phyloP scores from a whole-genome alignment of 1,140 invertebrate genomes.

The Leptinotarsa undecemlineata region DNA sequence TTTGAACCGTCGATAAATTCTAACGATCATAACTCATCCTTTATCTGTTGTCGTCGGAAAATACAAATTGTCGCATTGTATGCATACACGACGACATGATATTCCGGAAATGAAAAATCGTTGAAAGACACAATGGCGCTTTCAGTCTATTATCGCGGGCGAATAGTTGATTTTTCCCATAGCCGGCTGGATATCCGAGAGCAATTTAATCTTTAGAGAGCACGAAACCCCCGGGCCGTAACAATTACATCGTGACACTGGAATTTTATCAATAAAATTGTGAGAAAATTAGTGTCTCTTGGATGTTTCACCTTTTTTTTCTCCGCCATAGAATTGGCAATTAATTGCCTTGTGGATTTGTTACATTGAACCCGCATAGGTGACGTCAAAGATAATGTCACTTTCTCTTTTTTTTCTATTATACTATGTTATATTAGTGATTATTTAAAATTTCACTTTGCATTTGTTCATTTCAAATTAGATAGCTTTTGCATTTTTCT shows the following conservation, averaged over 20 bases:
- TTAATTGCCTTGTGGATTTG: background rate
- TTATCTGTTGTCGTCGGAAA: background rate
- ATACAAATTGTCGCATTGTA: background rate
- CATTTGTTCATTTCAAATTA: background rate
- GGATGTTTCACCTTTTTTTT: background rate
- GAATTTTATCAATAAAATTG: constrained; percentile 12
- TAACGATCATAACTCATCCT: background rate
- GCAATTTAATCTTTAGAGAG: constrained; percentile 8
- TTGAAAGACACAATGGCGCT: constrained; percentile 3
- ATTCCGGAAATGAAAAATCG: constrained; percentile 3
- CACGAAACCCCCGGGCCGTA: constrained; percentile 6
- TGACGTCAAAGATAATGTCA: background rate
- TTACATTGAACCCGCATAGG: background rate
- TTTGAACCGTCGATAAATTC: background rate
- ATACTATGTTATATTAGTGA: background rate
- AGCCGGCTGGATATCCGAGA: constrained; percentile 9
- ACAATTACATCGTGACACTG: constrained; percentile 14
- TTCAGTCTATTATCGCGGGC: background rate
- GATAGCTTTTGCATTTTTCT: background rate
- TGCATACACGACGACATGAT: background rate
- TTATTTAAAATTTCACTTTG: background rate
- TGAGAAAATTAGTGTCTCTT: background rate
- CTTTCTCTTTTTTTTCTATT: background rate
- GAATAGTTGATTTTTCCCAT: constrained; percentile 12
- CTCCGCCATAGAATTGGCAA: background rate